Conservation (phyloP, 92 coral and sea anemone species). For the Parazoanthus atlanticus region DNA sequence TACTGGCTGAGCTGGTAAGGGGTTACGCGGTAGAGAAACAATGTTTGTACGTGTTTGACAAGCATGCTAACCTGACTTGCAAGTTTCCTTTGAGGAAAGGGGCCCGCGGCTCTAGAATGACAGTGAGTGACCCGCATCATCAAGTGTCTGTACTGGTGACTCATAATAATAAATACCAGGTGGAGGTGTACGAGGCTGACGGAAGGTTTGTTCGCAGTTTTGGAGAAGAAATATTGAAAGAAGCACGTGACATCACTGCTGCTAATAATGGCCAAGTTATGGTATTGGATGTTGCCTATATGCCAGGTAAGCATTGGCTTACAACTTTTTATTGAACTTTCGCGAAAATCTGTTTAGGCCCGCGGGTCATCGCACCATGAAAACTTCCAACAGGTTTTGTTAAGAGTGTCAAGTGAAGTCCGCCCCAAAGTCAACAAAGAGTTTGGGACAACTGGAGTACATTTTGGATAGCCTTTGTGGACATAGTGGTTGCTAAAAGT, state of each 20-base stretch:
- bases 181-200: neutral
- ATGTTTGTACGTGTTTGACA: neutral
- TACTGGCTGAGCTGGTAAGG: neutral
- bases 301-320: no score
- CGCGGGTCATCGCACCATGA: no score
- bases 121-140: neutral
- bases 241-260: neutral
- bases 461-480: no score
- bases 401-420: no score
- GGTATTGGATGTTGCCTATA: neutral
- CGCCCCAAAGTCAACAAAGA: no score
- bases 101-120: neutral
- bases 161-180: neutral
- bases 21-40: neutral
- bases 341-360: no score
- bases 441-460: no score
- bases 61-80: neutral
- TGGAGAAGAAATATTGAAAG: neutral
- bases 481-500: no score
- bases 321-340: no score
- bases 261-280: neutral
- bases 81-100: constrained; percentile 5
- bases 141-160: neutral
- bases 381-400: no score
- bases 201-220: neutral